A percentile compares a stretch with the other conserved stretches of the same genome.
These are phyloP conservation scores for Nothobranchius kuhntae DNA, from an alignment of 2,113 vertebrate species.

Conservation along the genomic window DNA sequence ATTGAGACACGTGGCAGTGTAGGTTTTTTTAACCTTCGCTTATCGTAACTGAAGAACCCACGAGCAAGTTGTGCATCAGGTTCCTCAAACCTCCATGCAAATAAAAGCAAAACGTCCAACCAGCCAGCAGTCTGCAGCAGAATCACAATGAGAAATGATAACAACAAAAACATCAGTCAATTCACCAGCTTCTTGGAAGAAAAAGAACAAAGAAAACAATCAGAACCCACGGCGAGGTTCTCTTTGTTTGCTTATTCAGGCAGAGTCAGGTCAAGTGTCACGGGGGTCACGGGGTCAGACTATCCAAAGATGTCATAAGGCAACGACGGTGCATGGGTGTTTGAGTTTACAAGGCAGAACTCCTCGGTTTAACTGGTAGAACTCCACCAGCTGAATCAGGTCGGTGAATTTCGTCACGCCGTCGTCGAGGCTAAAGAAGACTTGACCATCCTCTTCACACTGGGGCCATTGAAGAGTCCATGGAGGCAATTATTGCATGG, in stretches of 20 bases:
- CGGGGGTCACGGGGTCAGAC: conserved; percentile 55
- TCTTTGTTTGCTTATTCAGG: conserved; percentile 56
- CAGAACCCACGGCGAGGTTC: conserved; percentile 32
- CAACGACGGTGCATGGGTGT: conserved; percentile 96
- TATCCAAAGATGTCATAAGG: conserved; percentile 88
- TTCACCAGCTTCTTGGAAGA: conserved; percentile 69
- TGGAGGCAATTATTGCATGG: too few species aligned
- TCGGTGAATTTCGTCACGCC: conserved; percentile 98
- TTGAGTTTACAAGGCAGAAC: conserved; percentile 97
- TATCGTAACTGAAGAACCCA: conserved; percentile 9
- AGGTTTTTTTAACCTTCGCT: conserved; percentile 38
- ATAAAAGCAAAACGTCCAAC: conserved; percentile 25
- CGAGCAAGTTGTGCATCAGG: conserved; percentile 34
- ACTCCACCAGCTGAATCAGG: conserved; percentile 98
- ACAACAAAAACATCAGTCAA: conserved; percentile 42
- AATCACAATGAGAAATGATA: conserved; percentile 37
- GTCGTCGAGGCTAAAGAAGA: conserved; percentile 97
- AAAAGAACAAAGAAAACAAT: conserved; percentile 49
- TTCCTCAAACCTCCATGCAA: conserved; percentile 48
- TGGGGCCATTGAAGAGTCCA: neutral
- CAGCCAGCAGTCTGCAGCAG: conserved; percentile 54
- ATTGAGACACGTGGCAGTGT: conserved; percentile 62
- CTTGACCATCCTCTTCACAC: conserved; percentile 95
- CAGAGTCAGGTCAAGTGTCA: conserved; percentile 69
- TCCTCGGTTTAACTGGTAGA: conserved; percentile 99